Evolutionary conservation across 2,797 vertebrate species (phyloP), one percentile per base, ranked within the genome.

Genomic region (Myotis findleyi): DNA sequence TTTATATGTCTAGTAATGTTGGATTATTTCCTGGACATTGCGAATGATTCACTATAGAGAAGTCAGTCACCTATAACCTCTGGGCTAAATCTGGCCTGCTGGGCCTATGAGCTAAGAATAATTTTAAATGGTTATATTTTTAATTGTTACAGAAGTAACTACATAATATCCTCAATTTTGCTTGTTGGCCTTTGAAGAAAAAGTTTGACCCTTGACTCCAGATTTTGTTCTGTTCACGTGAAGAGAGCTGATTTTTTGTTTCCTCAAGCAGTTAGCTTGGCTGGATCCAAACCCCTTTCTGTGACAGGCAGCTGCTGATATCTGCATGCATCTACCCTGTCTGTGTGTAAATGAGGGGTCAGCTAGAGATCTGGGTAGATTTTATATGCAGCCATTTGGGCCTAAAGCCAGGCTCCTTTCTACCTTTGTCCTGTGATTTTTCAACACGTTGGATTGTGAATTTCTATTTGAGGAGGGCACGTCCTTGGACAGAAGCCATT

Each of bases 1-100:
- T 85, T 93, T 75, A 38, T 88, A 49, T 94, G 2, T 84, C 18
- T 53, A 66, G 23, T 92, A 53, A n/a, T 69, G 20, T 86, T 85
- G 33, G 13, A 33, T 25, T 89, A 18, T 75, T 62, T 85, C 25
- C 16, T 90, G 18, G n/a, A 69, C 2, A 21, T 49, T 86, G 33
- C 21, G 33, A 69, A 21, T 80, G 55, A 80, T 86, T 89, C 33
- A 27, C 72, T 79, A 0, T 27, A 57, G 69, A 73, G 27, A 71
- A 36, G 6, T 23, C 66, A 76, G n/a, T 47, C 47, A 30, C 77
- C 18, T 47, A 66, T 13, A 77, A 25, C 13, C 17, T 87, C 8
- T 16, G 30, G 21, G 53, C 55, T 36, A 69, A 20, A 47, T 75
- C 44, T 64, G 7, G n/a, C n/a, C 27, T 53, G 18, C 75, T 66